Percentiles rank a stretch among this genome's conserved stretches.
Conservation (phyloP, 1,140 invertebrate species). For the Hesperophylax magnus region DNA sequence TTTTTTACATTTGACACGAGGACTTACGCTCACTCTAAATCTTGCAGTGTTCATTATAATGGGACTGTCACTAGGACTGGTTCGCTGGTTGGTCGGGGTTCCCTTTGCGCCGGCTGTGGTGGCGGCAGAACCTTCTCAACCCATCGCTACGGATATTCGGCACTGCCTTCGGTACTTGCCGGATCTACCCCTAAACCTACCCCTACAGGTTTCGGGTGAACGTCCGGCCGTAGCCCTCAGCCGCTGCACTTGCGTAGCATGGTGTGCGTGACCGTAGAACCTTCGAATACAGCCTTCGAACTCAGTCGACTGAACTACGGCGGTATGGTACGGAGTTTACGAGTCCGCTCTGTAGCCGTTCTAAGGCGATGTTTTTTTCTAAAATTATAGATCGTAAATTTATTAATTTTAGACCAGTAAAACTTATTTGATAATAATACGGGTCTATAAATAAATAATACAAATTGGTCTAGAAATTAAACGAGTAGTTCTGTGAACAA, state of each 20-base stretch:
- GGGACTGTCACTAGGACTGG: too few relatives aligned
- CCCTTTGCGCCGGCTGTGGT: background rate
- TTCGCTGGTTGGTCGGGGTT: background rate
- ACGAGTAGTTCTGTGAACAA: too few relatives aligned
- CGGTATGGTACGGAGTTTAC: background rate
- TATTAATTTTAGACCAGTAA: too few relatives aligned
- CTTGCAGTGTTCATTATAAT: too few relatives aligned
- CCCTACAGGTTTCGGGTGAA: conserved; percentile 35
- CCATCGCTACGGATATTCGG: conserved; percentile 7
- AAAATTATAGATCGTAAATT: too few relatives aligned
- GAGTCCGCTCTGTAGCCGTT: background rate
- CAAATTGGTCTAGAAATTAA: too few relatives aligned
- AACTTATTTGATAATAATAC: too few relatives aligned
- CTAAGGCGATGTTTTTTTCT: too few relatives aligned
- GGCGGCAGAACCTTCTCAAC: background rate
- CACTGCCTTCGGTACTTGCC: background rate
- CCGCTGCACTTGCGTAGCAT: background rate
- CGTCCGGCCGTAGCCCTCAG: conserved; percentile 18
- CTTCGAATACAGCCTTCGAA: background rate
- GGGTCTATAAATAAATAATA: too few relatives aligned
- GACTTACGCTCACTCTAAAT: too few relatives aligned
- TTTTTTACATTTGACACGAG: too few relatives aligned
- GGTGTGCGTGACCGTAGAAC: conserved; percentile 27
- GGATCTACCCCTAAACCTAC: conserved; percentile 1
- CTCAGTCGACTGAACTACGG: too few relatives aligned